Evolutionary conservation across 30 jellyfish, hydroid and myxozoan species (phyloP).

Genomic region (Pseudorhiza aurosa): DNA sequence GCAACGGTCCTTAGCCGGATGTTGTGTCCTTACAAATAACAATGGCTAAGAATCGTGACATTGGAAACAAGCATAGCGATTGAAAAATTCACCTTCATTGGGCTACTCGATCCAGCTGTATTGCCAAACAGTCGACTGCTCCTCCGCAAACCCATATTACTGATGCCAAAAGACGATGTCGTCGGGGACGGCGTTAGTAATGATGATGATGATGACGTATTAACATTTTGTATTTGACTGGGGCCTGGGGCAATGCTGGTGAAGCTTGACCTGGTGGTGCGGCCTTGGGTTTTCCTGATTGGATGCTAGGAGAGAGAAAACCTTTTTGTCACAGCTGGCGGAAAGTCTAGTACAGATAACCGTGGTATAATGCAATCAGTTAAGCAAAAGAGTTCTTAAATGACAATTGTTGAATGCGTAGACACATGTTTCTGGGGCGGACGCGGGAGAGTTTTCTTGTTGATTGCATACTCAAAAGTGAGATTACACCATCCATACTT

Average conservation of each 20-base stretch:
- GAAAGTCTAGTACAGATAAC: neutral
- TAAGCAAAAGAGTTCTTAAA: no score
- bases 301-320: constrained; percentile 21
- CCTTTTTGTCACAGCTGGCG: neutral
- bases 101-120: constrained; percentile 40
- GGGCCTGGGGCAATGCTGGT: constrained; percentile 75
- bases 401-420: no score
- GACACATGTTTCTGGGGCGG: no score
- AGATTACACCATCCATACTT: no score
- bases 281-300: constrained; percentile 43
- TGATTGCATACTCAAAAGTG: no score
- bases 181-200: constrained; percentile 72
- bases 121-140: constrained; percentile 91
- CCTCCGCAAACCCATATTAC: constrained; percentile 71
- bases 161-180: constrained; percentile 57
- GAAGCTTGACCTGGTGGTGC: constrained; percentile 60
- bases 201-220: constrained; percentile 58
- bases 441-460: no score
- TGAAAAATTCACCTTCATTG: constrained; percentile 24
- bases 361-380: no score
- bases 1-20: no score
- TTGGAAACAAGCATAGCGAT: no score
- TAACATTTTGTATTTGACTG: constrained; percentile 34
- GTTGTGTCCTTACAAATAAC: no score
- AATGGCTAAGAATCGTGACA: no score